Evolutionary conservation across 2,888 invertebrate species (phyloP), one percentile per base, ranked within the genome.

Genomic region (Barypeithes pellucidus): DNA sequence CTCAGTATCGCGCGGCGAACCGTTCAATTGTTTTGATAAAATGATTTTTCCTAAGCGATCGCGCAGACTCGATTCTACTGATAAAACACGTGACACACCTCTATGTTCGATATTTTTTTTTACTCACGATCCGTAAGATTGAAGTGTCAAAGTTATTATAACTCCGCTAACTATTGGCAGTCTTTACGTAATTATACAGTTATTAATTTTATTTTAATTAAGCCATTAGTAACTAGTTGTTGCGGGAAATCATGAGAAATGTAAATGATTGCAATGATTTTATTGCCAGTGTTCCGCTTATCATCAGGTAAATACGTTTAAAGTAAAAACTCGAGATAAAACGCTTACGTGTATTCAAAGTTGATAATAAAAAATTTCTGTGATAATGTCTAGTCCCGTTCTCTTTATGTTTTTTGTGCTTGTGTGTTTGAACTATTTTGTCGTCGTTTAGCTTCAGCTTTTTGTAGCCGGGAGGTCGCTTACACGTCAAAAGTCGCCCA

Each of bases 1-100:
- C 43, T 24, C 66, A 45, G 45, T 45, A 61, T 41, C 63, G 45
- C 47, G 61, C 41, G 18, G 61, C 24, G 11, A 43, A 73, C 39
- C 73, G 73, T 60, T 66, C 69, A 68, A 72, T 68, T 75, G 67
- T 75, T 75, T 72, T 62, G 75, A 75, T 75, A 75, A 75, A 62
- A 62, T 67, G 54, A 67, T 74, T 67, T 60, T 63, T 63, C 66
- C 57, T 39, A 20, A 47, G 36, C 52, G 43, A 43, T 43, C 62
- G 70, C 75, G 63, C 75, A 62, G 9, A 36, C 70, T 72, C 72
- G 36, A 66, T 69, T n/a, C 29, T 14, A 36, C 47, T 75, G 78
- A 79, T 79, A 77, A 76, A 70, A 74, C 76, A 76, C 71, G 76
- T 76, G 76, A 76, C 67, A 63, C 68, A 66, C 65, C 43, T 70